Evolutionary conservation across 2,113 vertebrate genomes (phyloP).

Genomic region (Atractosteus spatula): DNA sequence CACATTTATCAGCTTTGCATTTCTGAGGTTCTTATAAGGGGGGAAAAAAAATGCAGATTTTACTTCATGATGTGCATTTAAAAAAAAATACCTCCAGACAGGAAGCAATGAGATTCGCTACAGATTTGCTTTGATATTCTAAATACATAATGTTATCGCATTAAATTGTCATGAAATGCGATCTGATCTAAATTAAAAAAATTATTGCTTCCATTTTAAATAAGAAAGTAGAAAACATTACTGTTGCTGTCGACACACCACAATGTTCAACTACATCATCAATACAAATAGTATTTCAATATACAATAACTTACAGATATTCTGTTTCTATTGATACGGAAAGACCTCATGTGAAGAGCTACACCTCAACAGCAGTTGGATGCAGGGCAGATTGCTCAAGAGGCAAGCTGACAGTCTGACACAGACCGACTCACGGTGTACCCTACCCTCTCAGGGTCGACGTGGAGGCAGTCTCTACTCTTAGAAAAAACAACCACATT

Average conservation of each 20-base stretch:
- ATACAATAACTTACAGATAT: too few relatives aligned
- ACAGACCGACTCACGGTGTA: too few relatives aligned
- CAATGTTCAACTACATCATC: slow-evolving; percentile 13
- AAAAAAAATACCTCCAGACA: slow-evolving; percentile 26
- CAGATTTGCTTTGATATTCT: slow-evolving; percentile 34
- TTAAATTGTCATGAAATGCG: slow-evolving; percentile 33
- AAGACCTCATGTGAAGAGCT: slow-evolving; percentile 19
- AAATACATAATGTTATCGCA: slow-evolving; percentile 24
- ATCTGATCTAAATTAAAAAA: slow-evolving; percentile 32
- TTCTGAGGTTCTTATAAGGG: slow-evolving; percentile 19
- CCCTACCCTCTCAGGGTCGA: too few relatives aligned
- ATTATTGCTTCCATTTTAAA: slow-evolving; percentile 24
- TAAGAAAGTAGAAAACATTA: slow-evolving; percentile 25
- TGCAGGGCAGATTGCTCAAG: background rate
- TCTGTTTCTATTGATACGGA: slow-evolving; percentile 31
- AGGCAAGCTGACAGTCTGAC: too few relatives aligned
- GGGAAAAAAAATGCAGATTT: slow-evolving; percentile 18
- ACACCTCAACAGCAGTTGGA: slow-evolving; percentile 23
- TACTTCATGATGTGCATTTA: slow-evolving; percentile 28
- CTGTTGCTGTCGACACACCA: slow-evolving; percentile 3
- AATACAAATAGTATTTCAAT: too few relatives aligned
- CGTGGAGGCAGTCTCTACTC: too few relatives aligned
- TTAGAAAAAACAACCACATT: too few relatives aligned
- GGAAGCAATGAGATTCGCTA: slow-evolving; percentile 21
- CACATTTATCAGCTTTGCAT: slow-evolving; percentile 1